Evolutionary conservation across 2,888 invertebrate species (phyloP).

Genomic region (Eupithecia inturbata): DNA sequence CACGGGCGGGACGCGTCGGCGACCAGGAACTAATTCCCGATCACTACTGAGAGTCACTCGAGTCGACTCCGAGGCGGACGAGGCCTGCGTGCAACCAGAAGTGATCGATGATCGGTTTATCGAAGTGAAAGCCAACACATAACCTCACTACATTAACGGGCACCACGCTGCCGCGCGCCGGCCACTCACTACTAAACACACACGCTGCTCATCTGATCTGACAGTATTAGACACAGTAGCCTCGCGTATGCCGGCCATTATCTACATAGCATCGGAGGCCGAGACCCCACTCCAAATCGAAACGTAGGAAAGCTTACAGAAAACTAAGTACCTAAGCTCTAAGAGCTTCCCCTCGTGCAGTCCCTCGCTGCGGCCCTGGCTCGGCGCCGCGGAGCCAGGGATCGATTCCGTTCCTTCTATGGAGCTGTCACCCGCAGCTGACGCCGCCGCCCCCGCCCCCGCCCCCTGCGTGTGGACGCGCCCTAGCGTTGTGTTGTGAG

Average conservation of each 20-base stretch:
- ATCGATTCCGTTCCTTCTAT: constrained; percentile 59
- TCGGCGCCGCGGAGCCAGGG: constrained; percentile 19
- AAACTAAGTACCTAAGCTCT: not conserved
- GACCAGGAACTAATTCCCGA: not conserved
- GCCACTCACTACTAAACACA: no score
- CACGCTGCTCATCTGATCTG: not conserved
- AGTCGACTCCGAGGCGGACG: no score
- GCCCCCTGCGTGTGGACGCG: constrained; percentile 19
- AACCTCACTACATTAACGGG: no score
- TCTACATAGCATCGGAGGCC: not conserved
- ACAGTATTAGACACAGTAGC: not conserved
- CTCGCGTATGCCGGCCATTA: no score
- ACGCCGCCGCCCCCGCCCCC: constrained; percentile 38
- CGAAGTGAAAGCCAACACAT: no score
- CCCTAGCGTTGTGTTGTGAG: constrained; percentile 26
- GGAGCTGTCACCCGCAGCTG: constrained; percentile 61
- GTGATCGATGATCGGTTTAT: no score
- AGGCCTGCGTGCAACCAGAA: no score
- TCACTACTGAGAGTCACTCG: no score
- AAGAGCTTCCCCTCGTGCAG: no score
- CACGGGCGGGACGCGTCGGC: no score
- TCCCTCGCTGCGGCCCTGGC: not conserved
- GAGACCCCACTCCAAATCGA: no score
- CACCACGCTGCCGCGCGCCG: no score
- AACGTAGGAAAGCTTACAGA: not conserved